phyloP scores from a whole-genome alignment of 2,797 vertebrate genomes.

The Stomatorhinus walkeri region DNA sequence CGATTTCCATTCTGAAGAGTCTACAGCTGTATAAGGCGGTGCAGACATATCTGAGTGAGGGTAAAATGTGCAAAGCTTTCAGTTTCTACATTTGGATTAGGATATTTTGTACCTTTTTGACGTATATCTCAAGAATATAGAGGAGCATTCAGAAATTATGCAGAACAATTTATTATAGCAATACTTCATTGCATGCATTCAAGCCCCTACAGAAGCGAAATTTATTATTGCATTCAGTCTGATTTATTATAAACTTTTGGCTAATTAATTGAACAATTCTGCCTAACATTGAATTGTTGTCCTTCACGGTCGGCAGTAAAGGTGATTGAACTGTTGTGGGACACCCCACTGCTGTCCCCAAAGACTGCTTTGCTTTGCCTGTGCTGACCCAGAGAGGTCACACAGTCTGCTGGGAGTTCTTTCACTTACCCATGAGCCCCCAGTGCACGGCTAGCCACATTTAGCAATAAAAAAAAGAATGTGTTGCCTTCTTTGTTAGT shows the following conservation, averaged over 20 bases:
- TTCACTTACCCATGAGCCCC: background rate
- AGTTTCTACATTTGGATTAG: background rate
- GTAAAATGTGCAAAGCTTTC: conserved; percentile 9
- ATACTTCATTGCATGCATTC: conserved; percentile 7
- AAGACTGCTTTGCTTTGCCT: background rate
- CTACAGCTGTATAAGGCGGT: background rate
- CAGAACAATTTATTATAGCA: conserved; percentile 12
- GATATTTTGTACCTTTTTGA: background rate
- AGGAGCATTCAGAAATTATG: background rate
- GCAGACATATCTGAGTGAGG: background rate
- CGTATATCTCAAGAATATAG: background rate
- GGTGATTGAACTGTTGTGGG: background rate
- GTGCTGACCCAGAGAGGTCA: conserved; percentile 49
- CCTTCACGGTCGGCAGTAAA: conserved; percentile 16
- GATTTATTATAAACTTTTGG: conserved; percentile 14
- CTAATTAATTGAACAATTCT: conserved; percentile 10
- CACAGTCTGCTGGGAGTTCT: conserved; percentile 40
- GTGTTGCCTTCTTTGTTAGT: background rate
- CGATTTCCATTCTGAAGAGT: background rate
- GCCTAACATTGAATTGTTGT: background rate
- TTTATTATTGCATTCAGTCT: conserved; percentile 9
- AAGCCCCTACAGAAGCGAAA: background rate
- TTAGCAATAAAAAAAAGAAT: background rate
- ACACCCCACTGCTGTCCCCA: background rate
- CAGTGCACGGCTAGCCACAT: background rate